Percentiles rank a stretch among this genome's conserved stretches.
Evolutionary conservation across 2,797 vertebrate genomes (phyloP).

Genomic region (Cyprinodon diabolis): DNA sequence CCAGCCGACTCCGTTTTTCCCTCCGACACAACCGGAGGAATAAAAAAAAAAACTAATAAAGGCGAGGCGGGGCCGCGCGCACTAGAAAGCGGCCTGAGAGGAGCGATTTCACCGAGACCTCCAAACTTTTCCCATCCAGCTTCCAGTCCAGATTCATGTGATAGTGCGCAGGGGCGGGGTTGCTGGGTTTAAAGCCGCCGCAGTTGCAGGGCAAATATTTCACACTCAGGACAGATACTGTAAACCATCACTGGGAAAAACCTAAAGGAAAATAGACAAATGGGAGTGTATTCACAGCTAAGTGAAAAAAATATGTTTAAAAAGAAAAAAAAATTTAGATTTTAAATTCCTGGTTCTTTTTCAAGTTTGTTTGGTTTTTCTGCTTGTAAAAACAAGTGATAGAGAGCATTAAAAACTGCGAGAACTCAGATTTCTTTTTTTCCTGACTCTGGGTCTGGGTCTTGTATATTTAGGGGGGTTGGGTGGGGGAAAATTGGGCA

Average conservation of each 20-base stretch:
- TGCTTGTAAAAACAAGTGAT: not conserved
- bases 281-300: not conserved
- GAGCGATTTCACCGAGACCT: conserved; percentile 55
- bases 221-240: conserved; percentile 18
- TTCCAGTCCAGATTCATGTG: conserved; percentile 77
- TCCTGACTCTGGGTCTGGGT: conserved; percentile 21
- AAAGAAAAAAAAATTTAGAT: too few species aligned
- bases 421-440: conserved; percentile 6
- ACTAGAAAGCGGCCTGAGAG: conserved; percentile 23
- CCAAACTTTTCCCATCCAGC: conserved; percentile 75
- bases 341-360: not conserved
- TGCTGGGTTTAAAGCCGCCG: conserved; percentile 76
- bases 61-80: not conserved
- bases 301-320: too few species aligned
- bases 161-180: conserved; percentile 78
- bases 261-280: not conserved
- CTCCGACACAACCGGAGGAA: conserved; percentile 25
- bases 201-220: conserved; percentile 63
- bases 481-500: conserved; percentile 55
- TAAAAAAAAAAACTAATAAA: not conserved
- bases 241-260: conserved; percentile 15
- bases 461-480: conserved; percentile 20
- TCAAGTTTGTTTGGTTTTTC: conserved; percentile 19
- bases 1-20: conserved; percentile 3
- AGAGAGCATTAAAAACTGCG: not conserved